Conservation (phyloP, 2,888 invertebrate genomes). For the Meandrusa payeni region DNA sequence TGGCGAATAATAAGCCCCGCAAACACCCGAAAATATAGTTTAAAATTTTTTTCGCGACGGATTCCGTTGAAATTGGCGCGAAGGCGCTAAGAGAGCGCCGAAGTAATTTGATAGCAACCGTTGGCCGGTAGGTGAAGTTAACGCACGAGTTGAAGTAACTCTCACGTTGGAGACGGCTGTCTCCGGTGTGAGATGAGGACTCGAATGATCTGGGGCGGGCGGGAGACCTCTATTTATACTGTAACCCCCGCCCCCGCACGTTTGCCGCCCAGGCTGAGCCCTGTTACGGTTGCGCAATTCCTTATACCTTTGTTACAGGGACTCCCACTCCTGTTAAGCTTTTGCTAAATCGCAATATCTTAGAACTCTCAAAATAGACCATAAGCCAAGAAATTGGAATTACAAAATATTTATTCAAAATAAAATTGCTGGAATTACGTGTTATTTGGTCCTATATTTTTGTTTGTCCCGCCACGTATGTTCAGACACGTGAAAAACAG, state of each 20-base stretch:
- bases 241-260: conserved; percentile 27
- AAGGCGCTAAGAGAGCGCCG: background rate
- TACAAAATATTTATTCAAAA: too few relatives aligned
- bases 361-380: too few relatives aligned
- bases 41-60: background rate
- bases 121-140: conserved; percentile 22
- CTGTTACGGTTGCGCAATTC: conserved; percentile 18
- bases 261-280: conserved; percentile 13
- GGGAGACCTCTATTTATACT: too few relatives aligned
- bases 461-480: too few relatives aligned
- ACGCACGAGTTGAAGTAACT: conserved; percentile 6
- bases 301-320: conserved; percentile 14
- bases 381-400: too few relatives aligned
- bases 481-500: too few relatives aligned
- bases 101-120: conserved; percentile 10
- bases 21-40: conserved; percentile 8
- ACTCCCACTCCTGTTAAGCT: background rate
- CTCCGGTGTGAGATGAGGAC: conserved; percentile 19
- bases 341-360: too few relatives aligned
- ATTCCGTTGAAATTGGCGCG: background rate
- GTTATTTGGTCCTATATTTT: too few relatives aligned
- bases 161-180: background rate
- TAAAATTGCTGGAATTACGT: too few relatives aligned
- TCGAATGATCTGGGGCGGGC: conserved; percentile 44
- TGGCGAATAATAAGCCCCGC: conserved; percentile 45